These are phyloP conservation scores for Tachuris rubrigastra DNA, from an alignment of 2,113 vertebrate species.

Conservation along the genomic window DNA sequence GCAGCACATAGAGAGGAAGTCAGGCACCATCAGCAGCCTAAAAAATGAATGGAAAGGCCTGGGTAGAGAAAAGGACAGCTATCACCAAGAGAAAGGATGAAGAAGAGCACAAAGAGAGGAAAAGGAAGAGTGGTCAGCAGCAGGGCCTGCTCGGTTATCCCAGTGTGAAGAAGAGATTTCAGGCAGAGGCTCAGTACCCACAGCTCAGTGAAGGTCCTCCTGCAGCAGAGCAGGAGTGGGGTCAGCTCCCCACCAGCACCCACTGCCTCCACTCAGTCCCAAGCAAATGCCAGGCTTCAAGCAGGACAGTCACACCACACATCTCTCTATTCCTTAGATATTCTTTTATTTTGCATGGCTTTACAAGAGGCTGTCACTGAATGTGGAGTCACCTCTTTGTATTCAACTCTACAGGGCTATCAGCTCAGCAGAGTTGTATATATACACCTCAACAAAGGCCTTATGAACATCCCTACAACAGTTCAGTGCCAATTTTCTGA, in stretches of 20 bases:
- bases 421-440: background rate
- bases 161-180: background rate
- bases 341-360: background rate
- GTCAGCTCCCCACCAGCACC: background rate
- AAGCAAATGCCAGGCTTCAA: background rate
- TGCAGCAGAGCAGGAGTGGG: background rate
- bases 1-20: background rate
- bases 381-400: background rate
- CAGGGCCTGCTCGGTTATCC: background rate
- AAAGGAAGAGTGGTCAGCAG: background rate
- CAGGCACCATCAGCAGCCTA: background rate
- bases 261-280: background rate
- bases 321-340: background rate
- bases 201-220: background rate
- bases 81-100: background rate
- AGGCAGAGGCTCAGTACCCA: rapidly evolving
- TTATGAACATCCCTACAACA: background rate
- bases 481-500: background rate
- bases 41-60: background rate
- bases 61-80: background rate
- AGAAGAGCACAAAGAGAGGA: background rate
- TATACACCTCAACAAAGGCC: background rate
- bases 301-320: background rate
- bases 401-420: background rate
- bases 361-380: background rate